Conservation (phyloP, 2,797 vertebrate genomes). For the Manis pentadactyla region DNA sequence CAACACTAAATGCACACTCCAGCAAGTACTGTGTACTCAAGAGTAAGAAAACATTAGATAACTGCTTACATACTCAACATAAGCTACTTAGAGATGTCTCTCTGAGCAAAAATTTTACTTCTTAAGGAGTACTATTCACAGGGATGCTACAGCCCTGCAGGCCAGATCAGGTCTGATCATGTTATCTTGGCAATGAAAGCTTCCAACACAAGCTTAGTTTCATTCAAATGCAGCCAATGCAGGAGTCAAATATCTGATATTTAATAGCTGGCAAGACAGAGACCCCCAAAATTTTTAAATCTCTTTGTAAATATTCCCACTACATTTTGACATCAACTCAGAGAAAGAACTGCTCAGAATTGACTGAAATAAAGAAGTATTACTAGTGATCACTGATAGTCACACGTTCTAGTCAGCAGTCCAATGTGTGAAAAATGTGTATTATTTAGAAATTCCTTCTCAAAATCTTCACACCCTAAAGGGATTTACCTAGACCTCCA, state of each 20-base stretch:
- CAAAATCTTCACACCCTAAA: not conserved
- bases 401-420: not conserved
- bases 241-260: slow-evolving; percentile 35
- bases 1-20: not conserved
- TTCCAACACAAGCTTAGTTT: slow-evolving; percentile 12
- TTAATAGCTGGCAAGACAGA: not conserved
- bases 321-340: slow-evolving; percentile 6
- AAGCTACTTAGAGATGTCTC: not conserved
- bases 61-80: not conserved
- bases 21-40: not conserved
- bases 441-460: slow-evolving; percentile 45
- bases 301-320: not conserved
- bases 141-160: not conserved
- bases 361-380: not conserved
- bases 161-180: not conserved
- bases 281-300: not conserved
- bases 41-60: not conserved
- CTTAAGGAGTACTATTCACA: not conserved
- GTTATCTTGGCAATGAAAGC: not conserved
- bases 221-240: not conserved
- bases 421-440: not conserved
- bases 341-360: not conserved
- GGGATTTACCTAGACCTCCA: not conserved
- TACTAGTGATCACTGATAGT: not conserved
- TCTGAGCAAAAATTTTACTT: not conserved